These are phyloP conservation scores for Cryptosula pallasiana DNA, from an alignment of 2,888 invertebrate genomes.

Conservation along the genomic window DNA sequence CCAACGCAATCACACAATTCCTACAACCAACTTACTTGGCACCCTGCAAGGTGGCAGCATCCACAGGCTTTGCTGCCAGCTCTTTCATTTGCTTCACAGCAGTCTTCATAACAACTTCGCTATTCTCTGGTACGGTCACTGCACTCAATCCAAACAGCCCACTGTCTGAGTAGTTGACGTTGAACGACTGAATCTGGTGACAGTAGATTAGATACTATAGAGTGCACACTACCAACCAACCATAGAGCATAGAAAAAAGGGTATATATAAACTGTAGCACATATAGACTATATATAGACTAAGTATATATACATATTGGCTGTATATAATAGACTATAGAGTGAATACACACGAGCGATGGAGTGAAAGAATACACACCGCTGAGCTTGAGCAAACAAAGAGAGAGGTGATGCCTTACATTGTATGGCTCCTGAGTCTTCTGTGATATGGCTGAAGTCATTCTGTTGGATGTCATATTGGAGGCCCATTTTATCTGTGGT, in stretches of 20 bases:
- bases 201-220: too few relatives aligned
- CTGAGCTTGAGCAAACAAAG: too few relatives aligned
- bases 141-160: constrained; percentile 21
- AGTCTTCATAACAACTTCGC: constrained; percentile 19
- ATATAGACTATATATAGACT: too few relatives aligned
- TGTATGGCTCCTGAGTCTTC: constrained; percentile 5
- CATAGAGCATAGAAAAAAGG: too few relatives aligned
- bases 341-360: too few relatives aligned
- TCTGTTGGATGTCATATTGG: constrained; percentile 19
- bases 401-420: too few relatives aligned
- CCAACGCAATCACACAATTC: too few relatives aligned
- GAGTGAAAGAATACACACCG: too few relatives aligned
- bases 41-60: neutral
- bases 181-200: constrained; percentile 21
- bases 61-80: neutral
- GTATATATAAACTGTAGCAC: too few relatives aligned
- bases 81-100: neutral
- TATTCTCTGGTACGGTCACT: constrained; percentile 14
- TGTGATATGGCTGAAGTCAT: neutral
- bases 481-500: constrained; percentile 13
- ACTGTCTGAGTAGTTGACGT: constrained; percentile 24
- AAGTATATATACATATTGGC: too few relatives aligned
- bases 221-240: too few relatives aligned
- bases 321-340: too few relatives aligned
- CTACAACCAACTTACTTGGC: constrained; percentile 6